Evolutionary conservation across 2,888 invertebrate species (phyloP).

Genomic region (Spilosoma lubricipeda): DNA sequence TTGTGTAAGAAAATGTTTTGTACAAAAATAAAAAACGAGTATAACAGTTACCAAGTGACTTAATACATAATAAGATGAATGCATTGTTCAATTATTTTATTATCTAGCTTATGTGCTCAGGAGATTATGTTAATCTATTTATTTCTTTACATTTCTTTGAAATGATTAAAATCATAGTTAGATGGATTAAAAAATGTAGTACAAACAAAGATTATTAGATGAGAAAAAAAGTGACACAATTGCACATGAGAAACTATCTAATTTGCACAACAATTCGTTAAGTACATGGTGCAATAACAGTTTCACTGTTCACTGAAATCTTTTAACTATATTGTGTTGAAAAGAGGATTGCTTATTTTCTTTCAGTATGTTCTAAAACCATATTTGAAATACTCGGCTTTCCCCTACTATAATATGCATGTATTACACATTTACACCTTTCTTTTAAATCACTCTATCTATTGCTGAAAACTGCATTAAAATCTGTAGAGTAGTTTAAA

Average conservation of each 20-base stretch:
- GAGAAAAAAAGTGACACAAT: slow-evolving; percentile 58
- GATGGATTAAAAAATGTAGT: slow-evolving; percentile 27
- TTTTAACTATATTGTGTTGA: slow-evolving; percentile 2
- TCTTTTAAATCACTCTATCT: too few species aligned
- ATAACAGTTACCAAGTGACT: slow-evolving; percentile 10
- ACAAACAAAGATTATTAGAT: slow-evolving; percentile 37
- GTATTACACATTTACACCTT: too few species aligned
- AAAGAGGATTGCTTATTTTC: not conserved
- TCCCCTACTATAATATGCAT: too few species aligned
- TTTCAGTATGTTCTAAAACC: not conserved
- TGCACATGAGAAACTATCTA: slow-evolving; percentile 59
- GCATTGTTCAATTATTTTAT: slow-evolving; percentile 13
- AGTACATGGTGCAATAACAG: slow-evolving; percentile 36
- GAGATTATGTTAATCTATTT: not conserved
- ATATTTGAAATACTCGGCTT: not conserved
- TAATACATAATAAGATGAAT: slow-evolving; percentile 2
- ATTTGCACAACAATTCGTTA: slow-evolving; percentile 64
- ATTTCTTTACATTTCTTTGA: slow-evolving; percentile 17
- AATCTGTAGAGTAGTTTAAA: too few species aligned
- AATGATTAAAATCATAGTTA: slow-evolving; percentile 36
- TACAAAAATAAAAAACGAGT: slow-evolving; percentile 10
- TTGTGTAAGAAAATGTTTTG: not conserved
- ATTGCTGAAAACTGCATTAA: too few species aligned
- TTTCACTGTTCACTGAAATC: slow-evolving; percentile 49
- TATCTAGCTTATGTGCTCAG: slow-evolving; percentile 16